Base-by-base conservation (phyloP, 2,888 invertebrate species). In the Suillia variegata region DNA sequence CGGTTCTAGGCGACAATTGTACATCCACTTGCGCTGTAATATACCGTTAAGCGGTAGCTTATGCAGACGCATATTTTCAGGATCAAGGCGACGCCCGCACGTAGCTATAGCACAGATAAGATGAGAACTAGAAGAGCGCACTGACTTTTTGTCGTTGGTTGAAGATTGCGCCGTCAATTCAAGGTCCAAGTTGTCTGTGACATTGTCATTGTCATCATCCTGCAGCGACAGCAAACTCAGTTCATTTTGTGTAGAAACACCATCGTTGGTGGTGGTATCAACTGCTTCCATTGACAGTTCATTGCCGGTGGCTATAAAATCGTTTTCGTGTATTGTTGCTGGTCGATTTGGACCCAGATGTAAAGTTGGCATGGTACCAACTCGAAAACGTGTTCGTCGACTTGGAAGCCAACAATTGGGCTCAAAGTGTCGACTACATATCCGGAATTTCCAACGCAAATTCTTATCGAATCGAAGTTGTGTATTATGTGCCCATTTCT, bases 301-400 rank as follows among this genome's bases (percentile, higher is more conserved):
- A 31, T 31, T 5, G 31, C 31, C 12, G 31, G n/a, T n/a, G n/a
- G n/a, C n/a, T n/a, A n/a, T n/a, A n/a, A n/a, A n/a, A n/a, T n/a
- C 12, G 31, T 12, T 31, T 12, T 12, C 5, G 31, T 12, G 31
- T 12, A 12, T 31, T 31, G 31, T 12, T 12, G 6, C 12, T 20
- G 45, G 54, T n/a, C 5, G 12, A 17, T 54, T 54, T 12, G 47
- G 31, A 4, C 61, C 45, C 33, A 65, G 53, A 47, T 54, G 49
- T 22, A 65, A 38, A 10, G 65, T 65, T 31, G 65, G 65, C 18
- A 62, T n/a, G n/a, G n/a, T n/a, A n/a, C n/a, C n/a, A n/a, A n/a
- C n/a, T n/a, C n/a, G n/a, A n/a, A n/a, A n/a, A n/a, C n/a, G n/a
- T n/a, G n/a, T n/a, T n/a, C n/a, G n/a, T n/a, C n/a, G n/a, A n/a